Percentiles rank a stretch among this genome's conserved stretches.
These are phyloP conservation scores for Hydropotes inermis DNA, from an alignment of 2,113 vertebrate species.

Conservation along the genomic window DNA sequence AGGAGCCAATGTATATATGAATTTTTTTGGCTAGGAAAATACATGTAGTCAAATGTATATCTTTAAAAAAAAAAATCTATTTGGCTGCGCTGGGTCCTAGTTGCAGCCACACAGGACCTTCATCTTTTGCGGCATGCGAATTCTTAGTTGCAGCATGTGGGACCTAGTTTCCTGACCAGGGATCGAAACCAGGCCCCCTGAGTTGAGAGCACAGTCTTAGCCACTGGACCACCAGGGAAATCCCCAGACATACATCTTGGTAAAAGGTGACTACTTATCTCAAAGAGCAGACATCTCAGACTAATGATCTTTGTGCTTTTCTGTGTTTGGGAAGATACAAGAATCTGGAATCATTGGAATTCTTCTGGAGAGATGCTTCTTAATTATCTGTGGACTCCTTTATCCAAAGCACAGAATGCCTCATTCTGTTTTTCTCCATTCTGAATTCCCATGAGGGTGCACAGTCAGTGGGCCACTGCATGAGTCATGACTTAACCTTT, in stretches of 20 bases:
- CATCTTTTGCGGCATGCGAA: background rate
- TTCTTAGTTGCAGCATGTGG: background rate
- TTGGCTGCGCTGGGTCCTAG: background rate
- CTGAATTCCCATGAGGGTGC: background rate
- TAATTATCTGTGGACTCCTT: background rate
- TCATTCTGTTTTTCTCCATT: background rate
- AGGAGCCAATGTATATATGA: background rate
- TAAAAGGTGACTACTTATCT: background rate
- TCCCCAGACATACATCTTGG: background rate
- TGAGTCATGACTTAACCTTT: background rate
- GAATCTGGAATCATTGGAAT: background rate
- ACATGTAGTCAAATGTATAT: background rate
- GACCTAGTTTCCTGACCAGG: background rate
- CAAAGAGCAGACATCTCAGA: background rate
- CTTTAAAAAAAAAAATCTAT: background rate
- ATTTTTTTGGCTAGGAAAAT: background rate
- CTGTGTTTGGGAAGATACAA: background rate
- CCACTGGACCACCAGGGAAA: background rate
- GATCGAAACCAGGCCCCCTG: background rate
- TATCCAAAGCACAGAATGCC: background rate
- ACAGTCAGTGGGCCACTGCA: background rate
- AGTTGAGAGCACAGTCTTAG: background rate
- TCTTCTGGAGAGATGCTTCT: background rate
- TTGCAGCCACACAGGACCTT: background rate
- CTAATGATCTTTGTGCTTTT: background rate